Evolutionary conservation across 2,797 vertebrate genomes (phyloP).

Genomic region (Poeciliopsis paucimaculata): DNA sequence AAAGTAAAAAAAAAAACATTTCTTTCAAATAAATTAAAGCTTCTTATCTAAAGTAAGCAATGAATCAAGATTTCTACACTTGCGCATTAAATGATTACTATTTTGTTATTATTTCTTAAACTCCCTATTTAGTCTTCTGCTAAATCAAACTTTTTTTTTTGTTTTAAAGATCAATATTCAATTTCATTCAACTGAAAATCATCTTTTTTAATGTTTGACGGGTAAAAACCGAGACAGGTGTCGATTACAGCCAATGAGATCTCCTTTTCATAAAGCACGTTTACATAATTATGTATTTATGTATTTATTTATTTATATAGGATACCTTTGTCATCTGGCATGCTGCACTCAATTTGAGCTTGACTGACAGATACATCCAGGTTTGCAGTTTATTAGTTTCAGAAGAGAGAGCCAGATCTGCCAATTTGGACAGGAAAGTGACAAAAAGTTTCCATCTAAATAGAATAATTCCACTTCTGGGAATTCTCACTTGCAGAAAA

Average conservation of each 20-base stretch:
- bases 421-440: slow-evolving; percentile 95
- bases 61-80: slow-evolving; percentile 59
- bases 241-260: slow-evolving; percentile 85
- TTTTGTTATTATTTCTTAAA: slow-evolving; percentile 2
- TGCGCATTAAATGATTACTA: slow-evolving; percentile 40
- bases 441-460: slow-evolving; percentile 94
- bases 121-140: slow-evolving; percentile 3
- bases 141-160: background rate
- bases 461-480: slow-evolving; percentile 93
- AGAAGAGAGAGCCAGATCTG: slow-evolving; percentile 91
- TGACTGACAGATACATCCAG: slow-evolving; percentile 93
- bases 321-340: slow-evolving; percentile 89
- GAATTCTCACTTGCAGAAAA: slow-evolving; percentile 87
- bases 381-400: slow-evolving; percentile 96
- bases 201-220: slow-evolving; percentile 59
- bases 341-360: slow-evolving; percentile 86
- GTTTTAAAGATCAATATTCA: slow-evolving; percentile 6
- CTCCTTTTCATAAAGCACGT: slow-evolving; percentile 52
- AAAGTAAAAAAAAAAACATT: slow-evolving; percentile 5
- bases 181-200: background rate
- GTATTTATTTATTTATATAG: slow-evolving; percentile 55
- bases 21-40: slow-evolving; percentile 36
- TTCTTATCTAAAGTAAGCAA: slow-evolving; percentile 19
- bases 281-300: slow-evolving; percentile 62
- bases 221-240: slow-evolving; percentile 82